Evolutionary conservation across 1,140 invertebrate genomes (phyloP), one percentile per base, ranked within the genome.

Genomic region (Pomacea maculata): DNA sequence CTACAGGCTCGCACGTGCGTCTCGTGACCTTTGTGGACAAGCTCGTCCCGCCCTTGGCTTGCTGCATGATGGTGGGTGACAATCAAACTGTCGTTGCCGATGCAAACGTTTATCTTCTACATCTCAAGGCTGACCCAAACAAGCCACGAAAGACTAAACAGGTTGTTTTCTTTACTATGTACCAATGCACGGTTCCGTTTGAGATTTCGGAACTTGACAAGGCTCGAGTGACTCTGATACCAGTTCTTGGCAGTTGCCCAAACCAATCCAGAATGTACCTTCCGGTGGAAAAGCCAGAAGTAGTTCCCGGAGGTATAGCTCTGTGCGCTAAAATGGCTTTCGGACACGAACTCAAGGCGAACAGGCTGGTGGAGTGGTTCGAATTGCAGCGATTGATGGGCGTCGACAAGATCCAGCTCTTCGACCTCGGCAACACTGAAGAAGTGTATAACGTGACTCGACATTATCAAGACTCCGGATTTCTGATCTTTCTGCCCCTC

Each of bases 361-460:
- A 79, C 61, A 75, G 78, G 57, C n/a, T 83, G 17, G 76, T 81
- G 11, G 83, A 83, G 52, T 81, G 83, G 83, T 79, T 83, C 71
- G 80, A 83, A 55, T 21, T 81, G 12, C 83, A 83, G 74, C 45
- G 67, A 19, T 34, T 83, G 15, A 76, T 81, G 52, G 83, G 83
- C 3, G 80, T 81, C 52, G 80, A 81, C 64, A 83, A 83, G 45
- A 75, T 83, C 11, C 73, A 81, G 25, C 54, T 83, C 29, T 83
- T 67, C 29, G 68, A 83, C 34, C 52, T 81, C 29, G 67, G 29
- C 15, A 78, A 78, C 71, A 55, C 79, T 10, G 79, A 78, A 8
- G 54, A 29, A 8, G 25, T 83, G 52, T 52, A 25, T 8, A 83
- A 63, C 15, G 75, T 83, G 11, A 80, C 80, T 57, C 17, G 61